A percentile compares a stretch with the other conserved stretches of the same genome.
These are phyloP conservation scores for Thunnus thynnus DNA, from an alignment of 2,113 vertebrate genomes.

Conservation along the genomic window DNA sequence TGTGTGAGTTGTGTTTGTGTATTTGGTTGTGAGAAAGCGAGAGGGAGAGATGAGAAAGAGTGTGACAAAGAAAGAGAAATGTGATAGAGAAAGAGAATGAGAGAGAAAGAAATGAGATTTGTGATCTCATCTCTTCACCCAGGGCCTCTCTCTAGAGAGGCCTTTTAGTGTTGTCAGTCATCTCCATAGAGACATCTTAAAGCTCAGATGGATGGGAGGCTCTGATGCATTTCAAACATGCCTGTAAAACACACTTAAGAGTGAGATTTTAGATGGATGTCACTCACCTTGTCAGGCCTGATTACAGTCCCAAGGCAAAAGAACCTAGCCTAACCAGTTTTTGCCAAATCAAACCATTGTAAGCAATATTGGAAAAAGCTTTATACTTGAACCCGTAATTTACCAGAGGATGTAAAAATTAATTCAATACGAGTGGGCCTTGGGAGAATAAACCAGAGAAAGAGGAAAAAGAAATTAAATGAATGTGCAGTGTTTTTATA, in stretches of 20 bases:
- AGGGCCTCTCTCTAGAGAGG: slow-evolving; percentile 58
- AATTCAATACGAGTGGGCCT: not conserved
- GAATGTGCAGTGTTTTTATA: not conserved
- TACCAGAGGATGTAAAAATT: not conserved
- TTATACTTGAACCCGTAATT: not conserved
- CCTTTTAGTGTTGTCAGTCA: slow-evolving; percentile 75
- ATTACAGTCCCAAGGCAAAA: slow-evolving; percentile 43
- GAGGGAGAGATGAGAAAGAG: slow-evolving; percentile 30
- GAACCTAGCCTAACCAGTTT: not conserved
- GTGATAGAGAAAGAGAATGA: slow-evolving; percentile 51
- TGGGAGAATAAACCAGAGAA: not conserved
- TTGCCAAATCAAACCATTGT: not conserved
- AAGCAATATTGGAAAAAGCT: not conserved
- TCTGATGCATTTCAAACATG: slow-evolving; percentile 65
- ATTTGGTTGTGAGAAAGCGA: slow-evolving; percentile 16
- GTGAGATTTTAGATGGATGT: slow-evolving; percentile 39
- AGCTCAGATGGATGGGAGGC: slow-evolving; percentile 69
- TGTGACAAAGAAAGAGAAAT: slow-evolving; percentile 48
- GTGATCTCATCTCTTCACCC: slow-evolving; percentile 76
- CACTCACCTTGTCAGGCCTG: slow-evolving; percentile 38
- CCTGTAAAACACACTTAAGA: slow-evolving; percentile 49
- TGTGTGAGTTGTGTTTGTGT: slow-evolving; percentile 49
- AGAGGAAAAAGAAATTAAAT: not conserved
- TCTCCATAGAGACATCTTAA: slow-evolving; percentile 76
- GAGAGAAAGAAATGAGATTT: slow-evolving; percentile 75